Percentiles rank a stretch among this genome's conserved stretches.
These are phyloP conservation scores for Rhinoraja longicauda DNA, from an alignment of 2,797 vertebrate genomes.

Conservation along the genomic window DNA sequence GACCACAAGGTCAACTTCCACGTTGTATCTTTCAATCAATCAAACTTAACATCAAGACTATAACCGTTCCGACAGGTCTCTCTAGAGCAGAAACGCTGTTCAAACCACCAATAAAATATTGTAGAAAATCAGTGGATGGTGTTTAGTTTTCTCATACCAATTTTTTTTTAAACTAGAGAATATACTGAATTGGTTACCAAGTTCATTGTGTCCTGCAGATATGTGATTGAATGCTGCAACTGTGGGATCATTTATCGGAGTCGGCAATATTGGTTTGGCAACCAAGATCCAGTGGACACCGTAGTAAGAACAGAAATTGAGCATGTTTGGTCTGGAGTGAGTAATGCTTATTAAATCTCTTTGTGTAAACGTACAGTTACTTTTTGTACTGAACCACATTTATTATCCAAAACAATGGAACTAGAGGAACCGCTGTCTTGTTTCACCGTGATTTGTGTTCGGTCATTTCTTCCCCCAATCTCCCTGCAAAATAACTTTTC, in stretches of 20 bases:
- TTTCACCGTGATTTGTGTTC: too few species aligned
- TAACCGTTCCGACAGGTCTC: not conserved
- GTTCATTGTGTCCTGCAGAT: slow-evolving; percentile 57
- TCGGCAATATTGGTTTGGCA: slow-evolving; percentile 97
- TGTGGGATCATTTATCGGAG: slow-evolving; percentile 93
- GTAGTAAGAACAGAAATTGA: slow-evolving; percentile 96
- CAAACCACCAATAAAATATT: not conserved
- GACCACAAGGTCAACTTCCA: too few species aligned
- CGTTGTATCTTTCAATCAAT: too few species aligned
- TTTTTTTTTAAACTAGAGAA: not conserved
- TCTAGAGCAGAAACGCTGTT: not conserved
- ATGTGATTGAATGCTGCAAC: slow-evolving; percentile 93
- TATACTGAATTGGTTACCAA: not conserved
- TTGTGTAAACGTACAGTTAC: not conserved
- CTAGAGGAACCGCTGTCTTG: too few species aligned
- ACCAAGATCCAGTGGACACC: slow-evolving; percentile 96
- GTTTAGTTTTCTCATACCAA: not conserved
- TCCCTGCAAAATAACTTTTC: too few species aligned
- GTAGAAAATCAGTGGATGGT: not conserved
- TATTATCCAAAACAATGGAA: too few species aligned
- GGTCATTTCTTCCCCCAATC: too few species aligned
- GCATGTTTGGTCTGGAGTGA: slow-evolving; percentile 95
- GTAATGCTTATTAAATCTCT: slow-evolving; percentile 42
- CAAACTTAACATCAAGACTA: too few species aligned
- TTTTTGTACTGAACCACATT: too few species aligned